Evolutionary conservation across 2,888 invertebrate species (phyloP).

Genomic region (Deilephila porcellus): DNA sequence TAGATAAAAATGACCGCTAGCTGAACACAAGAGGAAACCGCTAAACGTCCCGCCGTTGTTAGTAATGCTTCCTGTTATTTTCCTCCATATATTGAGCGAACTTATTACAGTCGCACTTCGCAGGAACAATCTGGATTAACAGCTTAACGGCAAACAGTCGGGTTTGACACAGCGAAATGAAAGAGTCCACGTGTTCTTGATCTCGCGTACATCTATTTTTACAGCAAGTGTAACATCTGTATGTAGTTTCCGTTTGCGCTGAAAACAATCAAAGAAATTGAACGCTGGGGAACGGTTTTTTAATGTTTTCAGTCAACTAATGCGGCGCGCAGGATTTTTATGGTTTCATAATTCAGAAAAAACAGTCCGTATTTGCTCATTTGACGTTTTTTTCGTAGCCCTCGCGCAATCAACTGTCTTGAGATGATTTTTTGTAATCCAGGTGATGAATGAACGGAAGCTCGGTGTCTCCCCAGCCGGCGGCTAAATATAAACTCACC

Average conservation of each 20-base stretch:
- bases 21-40: conserved; percentile 40
- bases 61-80: conserved; percentile 57
- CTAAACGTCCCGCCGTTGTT: conserved; percentile 51
- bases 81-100: conserved; percentile 56
- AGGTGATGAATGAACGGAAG: conserved; percentile 72
- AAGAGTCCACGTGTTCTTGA: conserved; percentile 49
- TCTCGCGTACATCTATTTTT: conserved; percentile 54
- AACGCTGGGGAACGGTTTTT: conserved; percentile 26
- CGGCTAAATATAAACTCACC: conserved; percentile 59
- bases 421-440: conserved; percentile 66
- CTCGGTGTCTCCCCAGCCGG: conserved; percentile 54
- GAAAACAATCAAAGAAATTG: conserved; percentile 56
- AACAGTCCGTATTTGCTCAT: conserved; percentile 38
- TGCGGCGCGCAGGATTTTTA: conserved; percentile 28
- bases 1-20: conserved; percentile 30
- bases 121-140: conserved; percentile 40
- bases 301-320: conserved; percentile 11
- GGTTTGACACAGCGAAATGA: conserved; percentile 61
- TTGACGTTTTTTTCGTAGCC: conserved; percentile 36
- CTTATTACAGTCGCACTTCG: conserved; percentile 67
- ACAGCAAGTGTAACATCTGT: conserved; percentile 56
- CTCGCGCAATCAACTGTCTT: conserved; percentile 39
- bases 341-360: conserved; percentile 32
- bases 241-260: conserved; percentile 59
- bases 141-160: conserved; percentile 37